These are phyloP conservation scores for Dorcus parallelipipedus DNA, from an alignment of 2,888 invertebrate genomes.

Conservation along the genomic window DNA sequence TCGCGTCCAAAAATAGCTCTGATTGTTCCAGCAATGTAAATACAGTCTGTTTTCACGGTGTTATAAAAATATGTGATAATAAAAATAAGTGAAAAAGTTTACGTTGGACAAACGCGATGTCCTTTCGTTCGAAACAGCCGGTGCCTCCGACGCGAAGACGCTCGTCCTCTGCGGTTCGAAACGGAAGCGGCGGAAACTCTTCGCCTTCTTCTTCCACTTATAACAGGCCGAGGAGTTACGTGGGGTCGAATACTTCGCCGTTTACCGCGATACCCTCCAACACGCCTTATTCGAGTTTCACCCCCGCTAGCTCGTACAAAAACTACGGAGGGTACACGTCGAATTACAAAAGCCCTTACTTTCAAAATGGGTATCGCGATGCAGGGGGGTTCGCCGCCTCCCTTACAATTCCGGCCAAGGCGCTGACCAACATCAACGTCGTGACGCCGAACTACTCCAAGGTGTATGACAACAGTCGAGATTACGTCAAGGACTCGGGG, in stretches of 20 bases:
- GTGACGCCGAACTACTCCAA: conserved; percentile 52
- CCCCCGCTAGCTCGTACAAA: conserved; percentile 23
- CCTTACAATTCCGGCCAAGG: conserved; percentile 60
- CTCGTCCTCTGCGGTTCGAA: conserved; percentile 41
- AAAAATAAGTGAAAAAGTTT: neutral
- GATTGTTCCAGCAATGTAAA: too few relatives aligned
- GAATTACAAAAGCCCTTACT: conserved; percentile 50
- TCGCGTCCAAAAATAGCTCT: too few relatives aligned
- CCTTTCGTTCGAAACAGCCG: conserved; percentile 40
- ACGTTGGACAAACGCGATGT: conserved; percentile 23
- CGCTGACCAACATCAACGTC: conserved; percentile 58
- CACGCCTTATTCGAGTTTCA: conserved; percentile 41
- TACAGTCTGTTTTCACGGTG: too few relatives aligned
- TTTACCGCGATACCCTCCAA: conserved; percentile 19
- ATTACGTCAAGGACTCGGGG: conserved; percentile 44
- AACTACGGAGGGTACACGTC: conserved; percentile 21
- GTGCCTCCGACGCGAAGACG: conserved; percentile 38
- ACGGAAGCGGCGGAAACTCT: conserved; percentile 19
- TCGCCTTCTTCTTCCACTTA: conserved; percentile 9
- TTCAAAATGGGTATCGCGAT: conserved; percentile 51
- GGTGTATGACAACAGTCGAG: conserved; percentile 42
- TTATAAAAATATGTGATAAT: too few relatives aligned
- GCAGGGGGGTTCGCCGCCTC: conserved; percentile 64
- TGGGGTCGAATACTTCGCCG: conserved; percentile 19
- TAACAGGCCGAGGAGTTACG: conserved; percentile 27